phyloP scores from a whole-genome alignment of 92 coral and sea anemone genomes.

The Isaurus tuberculatus region DNA sequence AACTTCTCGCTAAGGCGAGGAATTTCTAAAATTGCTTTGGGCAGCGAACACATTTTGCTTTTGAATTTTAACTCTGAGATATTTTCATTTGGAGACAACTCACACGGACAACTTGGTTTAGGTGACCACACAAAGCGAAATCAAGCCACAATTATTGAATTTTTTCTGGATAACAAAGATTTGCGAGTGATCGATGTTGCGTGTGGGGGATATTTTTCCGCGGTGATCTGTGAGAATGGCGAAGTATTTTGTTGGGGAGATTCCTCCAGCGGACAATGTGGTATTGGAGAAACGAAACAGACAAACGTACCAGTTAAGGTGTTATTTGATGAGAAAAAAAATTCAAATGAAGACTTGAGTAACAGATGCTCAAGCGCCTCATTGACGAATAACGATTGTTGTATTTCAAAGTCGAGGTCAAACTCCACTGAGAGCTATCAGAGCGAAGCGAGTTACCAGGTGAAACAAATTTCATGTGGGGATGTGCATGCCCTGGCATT shows the following conservation, averaged over 20 bases:
- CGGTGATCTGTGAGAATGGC: slow-evolving; percentile 77
- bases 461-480: slow-evolving; percentile 84
- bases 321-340: slow-evolving; percentile 53
- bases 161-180: slow-evolving; percentile 64
- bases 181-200: slow-evolving; percentile 69
- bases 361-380: not conserved
- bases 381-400: slow-evolving; percentile 15
- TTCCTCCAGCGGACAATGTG: slow-evolving; percentile 96
- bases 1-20: slow-evolving; percentile 75
- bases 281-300: slow-evolving; percentile 72
- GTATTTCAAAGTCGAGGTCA: slow-evolving; percentile 30
- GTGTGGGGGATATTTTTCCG: slow-evolving; percentile 87
- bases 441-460: not conserved
- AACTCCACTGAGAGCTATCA: not conserved
- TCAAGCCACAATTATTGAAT: slow-evolving; percentile 67
- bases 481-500: slow-evolving; percentile 88
- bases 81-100: slow-evolving; percentile 86
- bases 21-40: slow-evolving; percentile 88
- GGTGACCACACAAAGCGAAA: slow-evolving; percentile 77
- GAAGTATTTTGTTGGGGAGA: slow-evolving; percentile 95
- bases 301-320: slow-evolving; percentile 70
- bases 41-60: slow-evolving; percentile 85
- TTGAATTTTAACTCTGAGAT: slow-evolving; percentile 79
- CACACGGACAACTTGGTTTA: slow-evolving; percentile 92
- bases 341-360: slow-evolving; percentile 1